These are phyloP conservation scores for Therioaphis trifolii DNA, from an alignment of 2,888 invertebrate genomes.

Conservation along the genomic window DNA sequence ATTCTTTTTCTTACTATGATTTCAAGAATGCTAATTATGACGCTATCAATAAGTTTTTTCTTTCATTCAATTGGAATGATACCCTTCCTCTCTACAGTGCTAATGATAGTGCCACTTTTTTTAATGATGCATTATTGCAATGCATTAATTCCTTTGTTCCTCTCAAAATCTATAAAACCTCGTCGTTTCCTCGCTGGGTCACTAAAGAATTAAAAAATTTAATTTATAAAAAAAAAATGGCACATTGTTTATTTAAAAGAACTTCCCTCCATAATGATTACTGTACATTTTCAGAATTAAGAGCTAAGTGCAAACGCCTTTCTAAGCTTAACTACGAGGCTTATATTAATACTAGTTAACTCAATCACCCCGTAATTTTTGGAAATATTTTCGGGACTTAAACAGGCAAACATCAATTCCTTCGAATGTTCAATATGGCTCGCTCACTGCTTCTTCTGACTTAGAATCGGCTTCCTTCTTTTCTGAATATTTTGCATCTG, in stretches of 20 bases:
- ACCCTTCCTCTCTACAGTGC: not conserved
- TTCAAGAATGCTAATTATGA: not conserved
- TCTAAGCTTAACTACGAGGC: not conserved
- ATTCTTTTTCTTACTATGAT: not conserved
- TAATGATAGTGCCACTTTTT: too few species aligned
- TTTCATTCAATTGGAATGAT: not conserved
- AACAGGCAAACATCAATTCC: too few species aligned
- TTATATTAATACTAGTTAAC: too few species aligned
- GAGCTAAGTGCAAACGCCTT: not conserved
- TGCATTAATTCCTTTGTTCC: too few species aligned
- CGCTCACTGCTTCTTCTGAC: too few species aligned
- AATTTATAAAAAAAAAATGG: not conserved
- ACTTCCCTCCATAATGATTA: too few species aligned
- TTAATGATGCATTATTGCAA: too few species aligned
- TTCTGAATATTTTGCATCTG: too few species aligned
- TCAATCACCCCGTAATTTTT: not conserved
- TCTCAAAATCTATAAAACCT: not conserved
- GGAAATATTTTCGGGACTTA: not conserved
- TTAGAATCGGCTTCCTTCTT: too few species aligned
- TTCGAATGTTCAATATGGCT: too few species aligned
- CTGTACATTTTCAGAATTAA: not conserved
- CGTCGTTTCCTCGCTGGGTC: not conserved
- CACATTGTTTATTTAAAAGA: too few species aligned
- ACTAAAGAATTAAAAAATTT: not conserved
- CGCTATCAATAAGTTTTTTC: too few species aligned